Evolutionary conservation across 2,113 vertebrate species (phyloP), one percentile per base, ranked within the genome.

Genomic region (Uria lomvia): DNA sequence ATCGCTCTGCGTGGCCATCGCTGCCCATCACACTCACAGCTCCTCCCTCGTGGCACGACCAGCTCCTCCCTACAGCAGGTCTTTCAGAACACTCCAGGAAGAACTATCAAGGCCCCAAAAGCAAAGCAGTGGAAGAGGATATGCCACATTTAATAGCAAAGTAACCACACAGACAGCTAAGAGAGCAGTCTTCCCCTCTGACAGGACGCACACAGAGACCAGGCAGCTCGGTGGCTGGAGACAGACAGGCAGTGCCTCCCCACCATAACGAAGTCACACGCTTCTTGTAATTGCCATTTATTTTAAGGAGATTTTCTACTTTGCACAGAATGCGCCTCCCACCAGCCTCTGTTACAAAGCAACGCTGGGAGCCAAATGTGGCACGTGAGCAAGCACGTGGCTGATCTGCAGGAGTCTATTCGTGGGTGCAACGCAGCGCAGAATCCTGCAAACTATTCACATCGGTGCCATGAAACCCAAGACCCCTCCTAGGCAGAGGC

Each of bases 361-460:
- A 6, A 22, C 0, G 4, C 43, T 24, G 23, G 43, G n/a, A 55
- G 38, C 24, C 73, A 52, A 45, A 19, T 0, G 9, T 2, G 27
- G 30, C 68, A 65, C 11, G 3, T 11, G 32, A 62, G 40, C 50
- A 13, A 5, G 27, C 2, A 3, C 11, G 21, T 27, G 7, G 70
- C 81, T 34, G 24, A 4, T 32, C 52, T 23, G 66, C 60, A 27
- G 36, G 22, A 50, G 18, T 4, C 47, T 38, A 10, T 24, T 24
- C 5, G 8, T 7, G 29, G 45, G 36, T 3, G 5, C 17, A 21
- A 21, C 1, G 26, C 45, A 34, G 20, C 4, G 18, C 2, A 4
- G 60, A 55, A 63, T 15, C 38, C 47, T 38, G 30, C 38, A 19
- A 34, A 45, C 29, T 14, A 32, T 9, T 58, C 38, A 9, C 6